Evolutionary conservation across 64 coral and sea anemone species (phyloP), one percentile per base, ranked within the genome.

Genomic region (Actinia equina): DNA sequence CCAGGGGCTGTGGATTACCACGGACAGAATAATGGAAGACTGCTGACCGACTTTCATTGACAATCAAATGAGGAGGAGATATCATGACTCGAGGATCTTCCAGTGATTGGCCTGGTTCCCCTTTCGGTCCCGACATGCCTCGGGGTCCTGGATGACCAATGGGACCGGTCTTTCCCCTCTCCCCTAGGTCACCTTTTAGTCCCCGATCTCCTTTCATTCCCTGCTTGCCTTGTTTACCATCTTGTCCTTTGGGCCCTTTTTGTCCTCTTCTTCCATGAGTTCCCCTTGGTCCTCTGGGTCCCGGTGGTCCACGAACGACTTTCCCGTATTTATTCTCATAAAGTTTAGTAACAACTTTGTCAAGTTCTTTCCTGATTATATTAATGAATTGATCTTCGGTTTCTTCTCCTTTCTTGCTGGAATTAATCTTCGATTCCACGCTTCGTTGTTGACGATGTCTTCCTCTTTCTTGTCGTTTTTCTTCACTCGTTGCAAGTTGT

Each of bases 21-120:
- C 30, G 19, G 62, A 59, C 59, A 53, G 87, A 89, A 80, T 77
- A 89, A 49, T 89, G 64, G 51, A 89, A 89, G 22, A 43, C 54
- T 41, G 78, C 59, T 44, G 78, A 17, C n/a, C 71, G 59, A 80
- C 81, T 89, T 30, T 89, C 79, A 89, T 79, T 89, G 19, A 89
- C 79, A 43, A 62, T 82, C 37, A 67, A 27, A 82, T 79, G 81
- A 23, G 77, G n/a, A 69, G 87, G 87, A 23, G 87, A 89, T 37
- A 89, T 59, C 52, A 23, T 83, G 44, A 89, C 60, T 30, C 13
- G 7, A 45, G 87, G 87, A 10, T 52, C 77, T 65, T 77, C 79
- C 61, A 89, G 22, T 11, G 85, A 86, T 51, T 63, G 57, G 17
- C 77, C 77, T 44, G 43, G 77, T 44, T 79, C 77, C 9, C 77